Conservation (phyloP, 1,140 invertebrate genomes). For the Lucilia cuprina region DNA sequence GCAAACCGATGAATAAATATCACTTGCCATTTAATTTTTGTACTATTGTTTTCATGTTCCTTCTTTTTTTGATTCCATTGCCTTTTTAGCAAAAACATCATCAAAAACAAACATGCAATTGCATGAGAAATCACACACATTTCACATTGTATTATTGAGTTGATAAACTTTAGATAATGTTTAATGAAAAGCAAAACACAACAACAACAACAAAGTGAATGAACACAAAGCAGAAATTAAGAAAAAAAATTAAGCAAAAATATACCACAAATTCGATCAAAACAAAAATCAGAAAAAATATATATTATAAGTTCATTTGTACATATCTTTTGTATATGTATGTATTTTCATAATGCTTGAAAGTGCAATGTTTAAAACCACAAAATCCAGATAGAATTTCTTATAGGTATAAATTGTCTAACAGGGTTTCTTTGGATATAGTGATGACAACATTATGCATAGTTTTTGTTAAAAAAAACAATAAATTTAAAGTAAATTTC, state of each 20-base stretch:
- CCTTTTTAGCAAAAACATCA: not conserved
- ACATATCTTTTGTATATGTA: not conserved
- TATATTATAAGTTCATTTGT: not conserved
- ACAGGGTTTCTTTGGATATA: conserved; percentile 4
- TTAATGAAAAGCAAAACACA: not conserved
- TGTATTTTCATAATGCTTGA: not conserved
- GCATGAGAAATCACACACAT: not conserved
- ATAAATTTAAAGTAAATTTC: no score
- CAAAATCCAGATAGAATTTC: conserved; percentile 32
- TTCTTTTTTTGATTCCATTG: not conserved
- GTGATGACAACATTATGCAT: no score
- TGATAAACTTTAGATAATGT: conserved; percentile 6
- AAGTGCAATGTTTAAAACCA: conserved; percentile 12
- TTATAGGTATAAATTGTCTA: not conserved
- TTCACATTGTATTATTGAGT: not conserved
- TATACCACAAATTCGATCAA: conserved; percentile 18
- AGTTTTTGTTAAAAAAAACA: no score
- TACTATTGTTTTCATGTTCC: not conserved
- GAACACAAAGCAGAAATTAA: not conserved
- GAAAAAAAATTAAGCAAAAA: not conserved
- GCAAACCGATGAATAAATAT: not conserved
- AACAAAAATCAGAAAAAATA: conserved; percentile 3
- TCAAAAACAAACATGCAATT: not conserved
- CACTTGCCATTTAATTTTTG: not conserved
- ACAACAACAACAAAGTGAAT: not conserved